Base-by-base conservation (phyloP, 2,888 invertebrate species). In the Drosophila dives region DNA sequence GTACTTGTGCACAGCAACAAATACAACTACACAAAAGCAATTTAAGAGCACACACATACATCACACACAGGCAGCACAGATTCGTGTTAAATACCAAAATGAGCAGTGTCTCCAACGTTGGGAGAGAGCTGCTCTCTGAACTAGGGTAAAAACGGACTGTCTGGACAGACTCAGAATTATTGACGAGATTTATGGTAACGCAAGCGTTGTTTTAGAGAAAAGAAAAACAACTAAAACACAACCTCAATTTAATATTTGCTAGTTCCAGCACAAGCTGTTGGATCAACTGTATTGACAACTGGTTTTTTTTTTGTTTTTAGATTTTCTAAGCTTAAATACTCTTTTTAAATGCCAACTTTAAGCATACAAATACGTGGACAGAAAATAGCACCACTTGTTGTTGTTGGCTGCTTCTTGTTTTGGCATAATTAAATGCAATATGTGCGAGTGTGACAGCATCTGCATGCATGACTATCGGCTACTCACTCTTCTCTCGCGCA, bases 401-500 rank as follows among this genome's bases (percentile, higher is more conserved):
- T 81, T 81, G 80, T 86, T 72, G 71, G 36, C 56, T 73, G 65
- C 68, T 70, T 79, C 62, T 80, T 72, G 59, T 68, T 78, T 75
- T 81, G 83, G 72, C 81, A 75, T 89, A 75, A 89, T 84, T 80
- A 75, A 86, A 78, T 89, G 87, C 89, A 86, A 64, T 89, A 82
- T 67, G 85, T 74, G 80, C 55, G 82, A 86, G 82, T 49, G 75
- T 65, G 90, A 86, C 61, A 75, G 86, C 83, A 88, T 48, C 69
- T 63, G 65, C 75, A 67, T 82, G 75, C 72, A 79, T 60, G 79
- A 53, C 42, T 59, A 77, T 67, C 69, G 53, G 64, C 63, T 48
- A 32, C 58, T 77, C 54, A 50, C 72, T 70, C 75, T 70, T 64
- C 72, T 72, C 75, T 72, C 66, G 66, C 69, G 67, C 65, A 65